Conservation (phyloP, 2,888 invertebrate genomes). For the Oeneis ivallda region DNA sequence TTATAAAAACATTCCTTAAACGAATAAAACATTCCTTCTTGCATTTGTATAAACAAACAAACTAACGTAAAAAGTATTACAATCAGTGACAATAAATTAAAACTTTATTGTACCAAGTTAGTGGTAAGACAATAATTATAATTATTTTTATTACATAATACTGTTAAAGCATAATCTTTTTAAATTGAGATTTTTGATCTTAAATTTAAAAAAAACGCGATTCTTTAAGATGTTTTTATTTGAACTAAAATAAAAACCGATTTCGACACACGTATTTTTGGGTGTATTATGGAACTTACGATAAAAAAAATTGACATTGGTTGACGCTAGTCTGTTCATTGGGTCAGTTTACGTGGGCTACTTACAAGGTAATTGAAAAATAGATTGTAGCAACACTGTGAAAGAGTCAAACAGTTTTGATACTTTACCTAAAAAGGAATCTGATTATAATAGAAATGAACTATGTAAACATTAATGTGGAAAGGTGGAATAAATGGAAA, state of each 20-base stretch:
- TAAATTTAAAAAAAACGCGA: neutral
- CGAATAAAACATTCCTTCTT: conserved; percentile 25
- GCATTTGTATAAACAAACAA: conserved; percentile 11
- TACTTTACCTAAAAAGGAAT: too few species aligned
- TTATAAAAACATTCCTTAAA: conserved; percentile 12
- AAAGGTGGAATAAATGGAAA: too few species aligned
- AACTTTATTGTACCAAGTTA: neutral
- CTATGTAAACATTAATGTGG: too few species aligned
- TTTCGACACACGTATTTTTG: conserved; percentile 10
- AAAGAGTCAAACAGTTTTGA: too few species aligned
- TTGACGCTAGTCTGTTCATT: too few species aligned
- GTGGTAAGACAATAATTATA: neutral
- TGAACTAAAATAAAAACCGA: neutral
- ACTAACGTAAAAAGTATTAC: conserved; percentile 25
- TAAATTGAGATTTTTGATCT: conserved; percentile 5
- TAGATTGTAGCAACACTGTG: too few species aligned
- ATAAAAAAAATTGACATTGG: too few species aligned
- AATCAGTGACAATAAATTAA: conserved; percentile 27
- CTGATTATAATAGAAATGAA: too few species aligned
- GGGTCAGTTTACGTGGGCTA: too few species aligned
- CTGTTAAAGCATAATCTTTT: neutral
- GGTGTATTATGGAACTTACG: neutral
- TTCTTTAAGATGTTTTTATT: neutral
- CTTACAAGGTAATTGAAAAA: too few species aligned
- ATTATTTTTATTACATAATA: conserved; percentile 6